These are phyloP conservation scores for Rhynchomys soricoides DNA, from an alignment of 2,113 vertebrate species.

Conservation along the genomic window DNA sequence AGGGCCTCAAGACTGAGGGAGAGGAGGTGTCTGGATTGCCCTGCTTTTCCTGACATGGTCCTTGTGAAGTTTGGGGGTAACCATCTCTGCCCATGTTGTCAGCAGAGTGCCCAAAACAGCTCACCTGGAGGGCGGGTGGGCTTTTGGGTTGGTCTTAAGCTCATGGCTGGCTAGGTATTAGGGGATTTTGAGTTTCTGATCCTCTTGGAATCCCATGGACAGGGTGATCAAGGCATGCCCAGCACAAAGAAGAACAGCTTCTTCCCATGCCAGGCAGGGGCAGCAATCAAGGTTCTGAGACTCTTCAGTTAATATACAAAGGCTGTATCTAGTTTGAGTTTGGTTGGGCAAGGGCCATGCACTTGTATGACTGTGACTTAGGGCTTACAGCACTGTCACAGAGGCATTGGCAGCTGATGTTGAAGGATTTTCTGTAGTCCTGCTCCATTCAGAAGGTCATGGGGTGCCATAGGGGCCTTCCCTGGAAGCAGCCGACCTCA, in stretches of 20 bases:
- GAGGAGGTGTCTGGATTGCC: neutral
- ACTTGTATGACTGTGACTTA: neutral
- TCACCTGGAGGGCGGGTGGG: too few relatives aligned
- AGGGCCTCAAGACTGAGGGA: neutral
- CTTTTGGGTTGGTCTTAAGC: neutral
- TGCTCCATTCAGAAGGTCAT: rapidly evolving
- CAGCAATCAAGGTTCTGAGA: neutral
- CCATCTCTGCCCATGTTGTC: neutral
- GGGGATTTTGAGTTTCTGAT: rapidly evolving
- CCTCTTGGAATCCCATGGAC: neutral
- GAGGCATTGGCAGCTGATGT: neutral
- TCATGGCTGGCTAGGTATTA: too few relatives aligned
- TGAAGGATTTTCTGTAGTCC: neutral
- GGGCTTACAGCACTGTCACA: neutral
- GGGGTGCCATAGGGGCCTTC: too few relatives aligned
- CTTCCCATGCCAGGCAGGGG: neutral
- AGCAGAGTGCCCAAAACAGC: neutral
- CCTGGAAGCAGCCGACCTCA: neutral
- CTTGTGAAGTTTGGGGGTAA: neutral
- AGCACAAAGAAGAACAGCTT: too few relatives aligned
- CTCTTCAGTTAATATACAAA: rapidly evolving
- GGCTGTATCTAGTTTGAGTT: neutral
- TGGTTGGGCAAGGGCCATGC: neutral
- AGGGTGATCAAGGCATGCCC: neutral
- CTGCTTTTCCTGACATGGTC: neutral